Percentiles rank a stretch among this genome's conserved stretches.
Evolutionary conservation across 2,888 invertebrate genomes (phyloP).

Genomic region (Folsomia manolachei): DNA sequence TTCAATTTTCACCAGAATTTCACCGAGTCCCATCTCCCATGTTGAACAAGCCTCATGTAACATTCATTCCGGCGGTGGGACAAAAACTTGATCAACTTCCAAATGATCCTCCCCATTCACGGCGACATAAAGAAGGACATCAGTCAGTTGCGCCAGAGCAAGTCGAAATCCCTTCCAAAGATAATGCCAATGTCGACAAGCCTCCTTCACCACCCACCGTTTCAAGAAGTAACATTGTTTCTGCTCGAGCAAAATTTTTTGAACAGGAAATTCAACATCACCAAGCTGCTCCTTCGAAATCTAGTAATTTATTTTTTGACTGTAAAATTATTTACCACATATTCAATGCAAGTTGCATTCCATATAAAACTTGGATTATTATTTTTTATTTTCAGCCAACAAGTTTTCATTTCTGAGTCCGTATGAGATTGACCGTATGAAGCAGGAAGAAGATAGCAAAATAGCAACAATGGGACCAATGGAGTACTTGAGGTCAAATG

Average conservation of each 20-base stretch:
- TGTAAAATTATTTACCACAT: neutral
- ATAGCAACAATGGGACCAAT: slow-evolving; percentile 39
- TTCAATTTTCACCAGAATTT: slow-evolving; percentile 45
- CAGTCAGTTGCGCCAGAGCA: neutral
- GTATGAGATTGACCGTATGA: slow-evolving; percentile 90
- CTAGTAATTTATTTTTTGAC: slow-evolving; percentile 61
- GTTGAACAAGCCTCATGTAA: slow-evolving; percentile 37
- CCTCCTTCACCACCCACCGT: neutral
- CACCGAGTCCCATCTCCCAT: slow-evolving; percentile 48
- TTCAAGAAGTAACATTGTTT: slow-evolving; percentile 43
- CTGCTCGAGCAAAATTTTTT: slow-evolving; percentile 90
- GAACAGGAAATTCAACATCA: slow-evolving; percentile 94
- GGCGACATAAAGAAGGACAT: neutral
- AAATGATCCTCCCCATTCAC: neutral
- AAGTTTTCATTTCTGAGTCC: slow-evolving; percentile 90
- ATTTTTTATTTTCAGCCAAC: too few relatives aligned
- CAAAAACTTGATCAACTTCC: too few relatives aligned
- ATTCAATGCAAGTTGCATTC: neutral
- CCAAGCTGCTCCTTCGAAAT: slow-evolving; percentile 76
- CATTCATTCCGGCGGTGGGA: slow-evolving; percentile 40
- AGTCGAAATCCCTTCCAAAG: slow-evolving; percentile 1
- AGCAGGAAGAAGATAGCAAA: slow-evolving; percentile 74
- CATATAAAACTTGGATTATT: slow-evolving; percentile 1
- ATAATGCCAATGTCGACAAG: neutral
- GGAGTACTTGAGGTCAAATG: slow-evolving; percentile 41